These are phyloP conservation scores for Synanthedon formicaeformis DNA, from an alignment of 2,888 invertebrate species.

Conservation along the genomic window DNA sequence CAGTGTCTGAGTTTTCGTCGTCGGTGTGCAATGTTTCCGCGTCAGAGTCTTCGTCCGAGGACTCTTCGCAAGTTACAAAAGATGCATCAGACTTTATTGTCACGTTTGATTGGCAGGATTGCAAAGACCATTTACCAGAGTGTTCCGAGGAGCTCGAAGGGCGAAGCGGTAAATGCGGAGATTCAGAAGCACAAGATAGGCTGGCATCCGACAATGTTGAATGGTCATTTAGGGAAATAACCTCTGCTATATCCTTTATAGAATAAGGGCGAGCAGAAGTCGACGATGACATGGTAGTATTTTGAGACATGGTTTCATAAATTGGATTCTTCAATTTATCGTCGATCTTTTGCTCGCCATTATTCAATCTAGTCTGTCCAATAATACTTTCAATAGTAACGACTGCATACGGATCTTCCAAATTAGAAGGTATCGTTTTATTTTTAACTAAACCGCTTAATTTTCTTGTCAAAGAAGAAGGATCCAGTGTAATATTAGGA, in stretches of 20 bases:
- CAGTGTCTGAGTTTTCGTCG: slow-evolving; percentile 52
- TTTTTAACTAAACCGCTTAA: slow-evolving; percentile 37
- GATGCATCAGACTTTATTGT: slow-evolving; percentile 54
- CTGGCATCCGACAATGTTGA: slow-evolving; percentile 46
- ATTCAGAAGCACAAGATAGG: slow-evolving; percentile 46
- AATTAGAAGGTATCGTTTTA: slow-evolving; percentile 43
- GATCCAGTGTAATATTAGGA: slow-evolving; percentile 50
- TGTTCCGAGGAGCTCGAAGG: slow-evolving; percentile 61
- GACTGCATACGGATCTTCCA: slow-evolving; percentile 53
- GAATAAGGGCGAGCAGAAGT: slow-evolving; percentile 48
- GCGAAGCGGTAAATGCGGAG: slow-evolving; percentile 39
- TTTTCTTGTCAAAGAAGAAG: slow-evolving; percentile 34
- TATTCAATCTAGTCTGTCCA: slow-evolving; percentile 23
- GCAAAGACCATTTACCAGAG: slow-evolving; percentile 57
- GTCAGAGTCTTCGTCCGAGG: slow-evolving; percentile 48
- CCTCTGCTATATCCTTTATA: slow-evolving; percentile 55
- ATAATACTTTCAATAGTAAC: slow-evolving; percentile 38
- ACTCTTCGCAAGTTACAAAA: slow-evolving; percentile 51
- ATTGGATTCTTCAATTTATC: slow-evolving; percentile 16
- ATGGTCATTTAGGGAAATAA: slow-evolving; percentile 40
- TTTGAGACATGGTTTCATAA: slow-evolving; percentile 41
- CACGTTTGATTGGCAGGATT: slow-evolving; percentile 52
- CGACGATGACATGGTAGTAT: slow-evolving; percentile 38
- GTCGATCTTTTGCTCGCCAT: slow-evolving; percentile 7
- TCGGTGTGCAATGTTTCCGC: slow-evolving; percentile 52